Evolutionary conservation across 2,888 invertebrate species (phyloP).

Genomic region (Luffia ferchaultella): DNA sequence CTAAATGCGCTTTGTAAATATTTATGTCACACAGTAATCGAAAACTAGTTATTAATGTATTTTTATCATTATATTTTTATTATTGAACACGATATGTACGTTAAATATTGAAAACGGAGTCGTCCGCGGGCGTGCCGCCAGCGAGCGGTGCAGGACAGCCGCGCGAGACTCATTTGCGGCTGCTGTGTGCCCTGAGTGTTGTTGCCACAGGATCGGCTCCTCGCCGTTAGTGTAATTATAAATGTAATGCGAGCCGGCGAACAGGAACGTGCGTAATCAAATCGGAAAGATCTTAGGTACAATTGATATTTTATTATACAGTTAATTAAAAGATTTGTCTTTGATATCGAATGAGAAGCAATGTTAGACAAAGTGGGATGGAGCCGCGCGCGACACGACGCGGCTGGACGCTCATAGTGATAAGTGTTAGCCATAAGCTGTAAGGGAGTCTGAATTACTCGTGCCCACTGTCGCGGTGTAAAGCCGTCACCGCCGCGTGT

Average conservation of each 20-base stretch:
- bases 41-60: slow-evolving; percentile 63
- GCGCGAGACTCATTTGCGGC: background rate
- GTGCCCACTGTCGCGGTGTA: too few species aligned
- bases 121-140: slow-evolving; percentile 8
- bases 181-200: background rate
- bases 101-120: slow-evolving; percentile 42
- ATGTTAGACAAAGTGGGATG: slow-evolving; percentile 44
- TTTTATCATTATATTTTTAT: slow-evolving; percentile 67
- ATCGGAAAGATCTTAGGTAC: slow-evolving; percentile 64
- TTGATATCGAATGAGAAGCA: slow-evolving; percentile 61
- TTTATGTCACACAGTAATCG: slow-evolving; percentile 65
- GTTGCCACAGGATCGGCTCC: slow-evolving; percentile 13
- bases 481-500: background rate
- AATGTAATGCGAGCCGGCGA: slow-evolving; percentile 33
- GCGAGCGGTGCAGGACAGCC: slow-evolving; percentile 1
- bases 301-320: slow-evolving; percentile 62
- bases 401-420: slow-evolving; percentile 53
- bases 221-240: slow-evolving; percentile 41
- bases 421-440: slow-evolving; percentile 62
- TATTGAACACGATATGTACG: slow-evolving; percentile 62
- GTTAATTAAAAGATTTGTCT: slow-evolving; percentile 12
- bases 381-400: slow-evolving; percentile 30
- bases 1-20: slow-evolving; percentile 61
- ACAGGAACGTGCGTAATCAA: slow-evolving; percentile 51
- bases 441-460: slow-evolving; percentile 61